phyloP scores from a whole-genome alignment of 2,113 vertebrate genomes.

The Gasterosteus aculeatus region DNA sequence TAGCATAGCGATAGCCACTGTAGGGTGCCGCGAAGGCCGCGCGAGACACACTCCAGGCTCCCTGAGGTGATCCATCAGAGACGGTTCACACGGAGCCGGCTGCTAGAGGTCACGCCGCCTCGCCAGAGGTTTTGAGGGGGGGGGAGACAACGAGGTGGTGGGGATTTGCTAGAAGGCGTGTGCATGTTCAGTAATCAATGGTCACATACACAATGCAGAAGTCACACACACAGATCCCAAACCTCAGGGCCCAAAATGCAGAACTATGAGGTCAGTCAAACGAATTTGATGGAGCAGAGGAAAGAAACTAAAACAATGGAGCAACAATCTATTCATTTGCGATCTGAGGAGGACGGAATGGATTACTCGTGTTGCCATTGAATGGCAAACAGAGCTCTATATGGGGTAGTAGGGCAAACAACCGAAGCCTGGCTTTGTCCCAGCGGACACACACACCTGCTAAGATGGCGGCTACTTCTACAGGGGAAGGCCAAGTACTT shows the following conservation, averaged over 20 bases:
- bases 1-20: constrained; percentile 61
- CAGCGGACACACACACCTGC: constrained; percentile 54
- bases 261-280: constrained; percentile 33
- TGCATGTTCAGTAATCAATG: constrained; percentile 27
- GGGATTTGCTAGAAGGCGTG: constrained; percentile 8
- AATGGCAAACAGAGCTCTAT: constrained; percentile 49
- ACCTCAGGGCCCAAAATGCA: background rate
- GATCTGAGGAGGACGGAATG: constrained; percentile 38
- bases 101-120: constrained; percentile 48
- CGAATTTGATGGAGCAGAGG: background rate
- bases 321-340: constrained; percentile 42
- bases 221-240: background rate
- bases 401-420: constrained; percentile 64
- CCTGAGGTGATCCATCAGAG: constrained; percentile 74
- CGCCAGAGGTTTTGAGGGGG: constrained; percentile 31
- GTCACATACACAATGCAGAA: background rate
- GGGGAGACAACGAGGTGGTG: constrained; percentile 35
- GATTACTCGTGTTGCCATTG: constrained; percentile 4
- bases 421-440: constrained; percentile 53
- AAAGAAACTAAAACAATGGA: constrained; percentile 10
- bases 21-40: constrained; percentile 23
- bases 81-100: constrained; percentile 46
- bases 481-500: constrained; percentile 39
- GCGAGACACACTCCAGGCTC: constrained; percentile 54
- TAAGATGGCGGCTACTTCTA: constrained; percentile 40